Evolutionary conservation across 1,140 invertebrate genomes (phyloP).

Genomic region (Penaeus indicus): DNA sequence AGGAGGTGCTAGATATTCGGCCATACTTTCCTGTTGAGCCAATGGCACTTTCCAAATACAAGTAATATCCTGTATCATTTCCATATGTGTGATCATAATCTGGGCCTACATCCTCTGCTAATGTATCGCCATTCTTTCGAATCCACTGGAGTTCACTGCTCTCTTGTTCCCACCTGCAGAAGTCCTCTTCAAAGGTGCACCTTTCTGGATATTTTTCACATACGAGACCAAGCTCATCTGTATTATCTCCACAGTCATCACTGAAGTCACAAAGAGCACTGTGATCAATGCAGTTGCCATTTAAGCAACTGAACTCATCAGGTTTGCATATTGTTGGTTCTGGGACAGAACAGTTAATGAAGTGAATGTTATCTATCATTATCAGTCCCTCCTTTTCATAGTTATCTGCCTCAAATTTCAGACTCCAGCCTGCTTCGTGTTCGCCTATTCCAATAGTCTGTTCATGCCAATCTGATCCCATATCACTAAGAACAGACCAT

Average conservation of each 20-base stretch:
- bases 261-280: slow-evolving; percentile 49
- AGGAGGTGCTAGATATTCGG: slow-evolving; percentile 25
- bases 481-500: slow-evolving; percentile 42
- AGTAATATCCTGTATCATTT: slow-evolving; percentile 51
- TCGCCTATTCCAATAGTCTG: slow-evolving; percentile 40
- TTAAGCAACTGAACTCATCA: slow-evolving; percentile 25
- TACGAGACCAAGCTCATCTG: slow-evolving; percentile 41
- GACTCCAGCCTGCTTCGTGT: slow-evolving; percentile 44
- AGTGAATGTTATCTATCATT: slow-evolving; percentile 51
- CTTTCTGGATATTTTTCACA: slow-evolving; percentile 46
- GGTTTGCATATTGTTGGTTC: slow-evolving; percentile 26
- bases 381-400: slow-evolving; percentile 46
- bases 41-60: slow-evolving; percentile 45
- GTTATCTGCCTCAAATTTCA: slow-evolving; percentile 37
- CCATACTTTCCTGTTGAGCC: slow-evolving; percentile 32
- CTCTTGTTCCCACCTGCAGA: slow-evolving; percentile 49
- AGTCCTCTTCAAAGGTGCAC: slow-evolving; percentile 50
- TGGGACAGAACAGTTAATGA: slow-evolving; percentile 52
- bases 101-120: slow-evolving; percentile 56
- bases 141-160: slow-evolving; percentile 24
- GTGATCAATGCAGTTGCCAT: slow-evolving; percentile 37
- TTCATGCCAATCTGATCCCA: slow-evolving; percentile 34
- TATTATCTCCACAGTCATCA: slow-evolving; percentile 57
- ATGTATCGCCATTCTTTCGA: slow-evolving; percentile 35
- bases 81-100: slow-evolving; percentile 55